Base-by-base conservation (phyloP, 2,888 invertebrate genomes). In the Drosophila testacea region DNA sequence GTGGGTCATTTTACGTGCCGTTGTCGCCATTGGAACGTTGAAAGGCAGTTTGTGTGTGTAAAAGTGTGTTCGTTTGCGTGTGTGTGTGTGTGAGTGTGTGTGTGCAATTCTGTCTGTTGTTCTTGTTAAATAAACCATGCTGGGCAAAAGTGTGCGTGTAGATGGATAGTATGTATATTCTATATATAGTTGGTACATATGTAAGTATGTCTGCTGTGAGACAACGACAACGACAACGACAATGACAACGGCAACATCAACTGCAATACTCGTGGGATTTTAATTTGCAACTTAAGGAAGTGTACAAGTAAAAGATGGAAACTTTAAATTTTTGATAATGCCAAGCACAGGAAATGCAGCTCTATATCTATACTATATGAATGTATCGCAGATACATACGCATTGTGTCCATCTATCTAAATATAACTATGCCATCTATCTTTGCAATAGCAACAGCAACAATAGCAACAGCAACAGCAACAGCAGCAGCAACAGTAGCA, bases 81-180 rank as follows among this genome's bases (percentile, higher is more conserved):
- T 57, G 56, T 46, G 61, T 44, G 52, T 34, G 55, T 48, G 51
- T 42, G 48, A 16, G 52, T 36, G 61, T 39, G 68, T 52, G 69
- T 65, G 54, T 61, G 57, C 59, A 48, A 47, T 46, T 38, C 72
- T 62, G 77, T 78, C 81, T 86, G 84, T 86, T 88, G 89, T 88
- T 86, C 71, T 86, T 81, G 81, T 74, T 88, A 86, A 84, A 86
- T 86, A 84, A 84, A 88, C 73, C 88, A 78, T 88, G 86, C 64
- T 69, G 52, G 55, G 54, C 62, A 67, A 83, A 61, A 46, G 71
- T 71, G 41, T 51, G 39, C 36, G 41, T 63, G 10, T 42, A 11
- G 42, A 41, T 48, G 27, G 32, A n/a, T 6, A 28, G 27, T 38
- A n/a, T 6, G 32, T 39, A 44, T 30, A 46, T 39, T 44, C 22